Evolutionary conservation across 2,113 vertebrate species (phyloP), one percentile per base, ranked within the genome.

Genomic region (Pteronura brasiliensis): DNA sequence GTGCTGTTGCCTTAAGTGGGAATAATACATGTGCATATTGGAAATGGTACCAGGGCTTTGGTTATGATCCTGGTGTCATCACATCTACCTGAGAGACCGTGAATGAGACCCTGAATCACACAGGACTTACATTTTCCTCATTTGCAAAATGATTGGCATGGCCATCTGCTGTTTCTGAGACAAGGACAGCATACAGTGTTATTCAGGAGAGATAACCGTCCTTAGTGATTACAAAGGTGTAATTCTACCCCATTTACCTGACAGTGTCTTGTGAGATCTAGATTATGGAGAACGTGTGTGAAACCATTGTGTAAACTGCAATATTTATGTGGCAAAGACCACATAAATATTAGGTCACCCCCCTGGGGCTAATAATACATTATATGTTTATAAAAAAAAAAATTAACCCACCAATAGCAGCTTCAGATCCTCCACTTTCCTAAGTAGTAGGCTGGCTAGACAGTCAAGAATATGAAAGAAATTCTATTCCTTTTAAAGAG

Each of bases 381-480:
- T 52, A 52, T 52, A 52, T 52, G 49, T 52, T 52, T 52, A 52
- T 52, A 52, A 52, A 15, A 52, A 52, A 52, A 77, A 63, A 81
- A 88, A 91, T 79, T 76, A 88, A 84, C 11, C 52, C 49, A 65
- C 25, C 81, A 81, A 92, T 15, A 31, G 15, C 67, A 67, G 25
- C 42, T 90, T 97, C 39, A 44, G 25, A 17, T 63, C 17, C 44
- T 79, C 21, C 61, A 57, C 42, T 90, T 95, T 85, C 90, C 74
- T 52, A 91, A 82, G 44, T 91, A 76, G 34, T 65, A 74, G 83
- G 27, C n/a, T 52, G 23, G 67, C 34, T 85, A 77, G 59, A 85
- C 69, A 96, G 59, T 83, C 49, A 90, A 88, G 49, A 94, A 25
- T 90, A 93, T 95, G 95, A 97, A 96, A 92, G 47, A 93, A 97